Evolutionary conservation across 1,140 invertebrate genomes (phyloP), one percentile per base, ranked within the genome.

Genomic region (Pteromalus puparum): DNA sequence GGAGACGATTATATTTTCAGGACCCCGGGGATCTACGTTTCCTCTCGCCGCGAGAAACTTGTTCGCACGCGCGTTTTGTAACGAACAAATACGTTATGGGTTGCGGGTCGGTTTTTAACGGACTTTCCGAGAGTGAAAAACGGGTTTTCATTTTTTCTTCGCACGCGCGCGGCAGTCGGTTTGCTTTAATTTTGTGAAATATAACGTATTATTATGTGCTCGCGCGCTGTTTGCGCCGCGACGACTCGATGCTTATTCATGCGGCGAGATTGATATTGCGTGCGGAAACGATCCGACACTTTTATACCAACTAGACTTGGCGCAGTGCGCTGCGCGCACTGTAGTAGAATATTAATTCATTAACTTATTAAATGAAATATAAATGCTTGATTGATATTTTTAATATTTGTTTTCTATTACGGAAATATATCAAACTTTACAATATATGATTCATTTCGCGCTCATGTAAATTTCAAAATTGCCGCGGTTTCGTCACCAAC

Each of bases 21-120:
- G 67, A 70, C 70, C 70, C 70, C 70, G 70, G 15, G 70, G 1
- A n/a, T 61, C 34, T 46, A 48, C 5, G 24, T 67, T 74, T 82
- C 48, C 21, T 21, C 30, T 46, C 30, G 72, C 15, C 65, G 82
- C 53, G 78, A 75, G 53, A 84, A 81, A 81, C 83, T 84, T 76
- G 83, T 81, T 84, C 68, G 61, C 78, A 38, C 83, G 38, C n/a
- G 68, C 53, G 24, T 46, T 72, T 75, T 7, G 38, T 79, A 73
- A 83, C 82, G 67, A 83, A 74, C 77, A 73, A 80, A 84, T 53
- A 68, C 82, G 65, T 83, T 80, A 73, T 42, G 68, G 46, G 67
- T 61, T 2, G 72, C 76, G 26, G n/a, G n/a, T 72, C 46, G 46
- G 21, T 61, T 75, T 75, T 75, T 75, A 42, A n/a, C 24, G 18